Percentiles rank a stretch among this genome's conserved stretches.
Evolutionary conservation across 2,113 vertebrate species (phyloP).

Genomic region (Phaethon lepturus): DNA sequence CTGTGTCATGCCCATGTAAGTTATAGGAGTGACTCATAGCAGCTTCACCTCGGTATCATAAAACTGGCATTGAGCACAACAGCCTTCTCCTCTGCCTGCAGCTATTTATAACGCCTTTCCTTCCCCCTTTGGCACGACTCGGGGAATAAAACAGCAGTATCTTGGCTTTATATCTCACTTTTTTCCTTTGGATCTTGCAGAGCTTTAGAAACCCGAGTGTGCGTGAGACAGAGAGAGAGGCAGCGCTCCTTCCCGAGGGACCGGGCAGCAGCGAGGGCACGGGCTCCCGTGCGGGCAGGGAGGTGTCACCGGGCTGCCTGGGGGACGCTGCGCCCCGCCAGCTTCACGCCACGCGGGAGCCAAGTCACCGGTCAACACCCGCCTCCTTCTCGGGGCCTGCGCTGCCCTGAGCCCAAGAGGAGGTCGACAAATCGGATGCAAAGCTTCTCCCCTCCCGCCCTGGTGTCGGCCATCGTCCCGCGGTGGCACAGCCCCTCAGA

Average conservation of each 20-base stretch:
- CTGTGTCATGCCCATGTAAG: not conserved
- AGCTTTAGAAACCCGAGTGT: not conserved
- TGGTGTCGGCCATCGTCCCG: accelerated
- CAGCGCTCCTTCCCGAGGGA: accelerated
- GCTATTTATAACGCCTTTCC: not conserved
- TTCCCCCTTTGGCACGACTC: too few relatives aligned
- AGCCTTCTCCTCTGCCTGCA: not conserved
- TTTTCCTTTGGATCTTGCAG: not conserved
- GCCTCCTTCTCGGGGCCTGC: accelerated
- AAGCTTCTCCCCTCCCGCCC: not conserved
- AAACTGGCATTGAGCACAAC: not conserved
- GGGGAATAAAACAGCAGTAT: not conserved
- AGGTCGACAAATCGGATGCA: not conserved
- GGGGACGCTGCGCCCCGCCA: too few relatives aligned
- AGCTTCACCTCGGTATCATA: not conserved
- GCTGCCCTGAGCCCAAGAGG: not conserved
- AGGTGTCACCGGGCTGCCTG: not conserved
- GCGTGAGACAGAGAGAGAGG: not conserved
- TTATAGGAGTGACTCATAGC: not conserved
- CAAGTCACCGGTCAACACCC: accelerated
- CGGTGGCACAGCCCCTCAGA: not conserved
- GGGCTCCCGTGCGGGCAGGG: accelerated
- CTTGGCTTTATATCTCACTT: not conserved
- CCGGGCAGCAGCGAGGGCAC: not conserved
- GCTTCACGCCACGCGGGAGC: accelerated